These are phyloP conservation scores for Volucella inflata DNA, from an alignment of 2,888 invertebrate species.

Conservation along the genomic window DNA sequence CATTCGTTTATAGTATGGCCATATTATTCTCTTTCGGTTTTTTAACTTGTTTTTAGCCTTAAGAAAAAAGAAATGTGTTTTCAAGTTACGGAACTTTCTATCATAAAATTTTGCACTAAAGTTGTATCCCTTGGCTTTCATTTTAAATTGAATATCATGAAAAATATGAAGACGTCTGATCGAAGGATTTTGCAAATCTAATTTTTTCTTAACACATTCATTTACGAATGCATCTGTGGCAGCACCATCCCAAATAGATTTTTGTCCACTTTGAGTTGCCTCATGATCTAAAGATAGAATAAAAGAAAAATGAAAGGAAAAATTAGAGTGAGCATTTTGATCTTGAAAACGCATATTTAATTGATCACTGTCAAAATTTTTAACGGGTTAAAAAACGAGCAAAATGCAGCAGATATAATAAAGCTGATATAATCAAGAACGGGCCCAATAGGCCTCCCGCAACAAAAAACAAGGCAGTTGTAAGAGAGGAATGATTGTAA, in stretches of 20 bases:
- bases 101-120: background rate
- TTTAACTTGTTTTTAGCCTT: background rate
- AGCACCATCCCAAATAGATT: background rate
- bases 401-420: too few relatives aligned
- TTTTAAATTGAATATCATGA: slow-evolving; percentile 14
- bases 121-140: slow-evolving; percentile 17
- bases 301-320: too few relatives aligned
- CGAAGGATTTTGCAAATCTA: background rate
- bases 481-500: too few relatives aligned
- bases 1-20: slow-evolving; percentile 32
- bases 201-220: slow-evolving; percentile 22
- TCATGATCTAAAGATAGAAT: background rate
- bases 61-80: slow-evolving; percentile 2
- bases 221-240: slow-evolving; percentile 16
- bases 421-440: too few relatives aligned
- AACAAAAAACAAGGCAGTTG: too few relatives aligned
- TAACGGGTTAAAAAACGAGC: too few relatives aligned
- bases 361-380: too few relatives aligned
- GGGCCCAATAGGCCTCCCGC: too few relatives aligned
- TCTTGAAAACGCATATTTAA: too few relatives aligned
- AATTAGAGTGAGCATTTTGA: too few relatives aligned
- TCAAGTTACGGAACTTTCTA: slow-evolving; percentile 34
- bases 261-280: background rate
- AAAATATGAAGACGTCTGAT: background rate
- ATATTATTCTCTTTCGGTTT: background rate